Base-by-base conservation (phyloP, 1,140 invertebrate species). In the Magallana ariakensis region DNA sequence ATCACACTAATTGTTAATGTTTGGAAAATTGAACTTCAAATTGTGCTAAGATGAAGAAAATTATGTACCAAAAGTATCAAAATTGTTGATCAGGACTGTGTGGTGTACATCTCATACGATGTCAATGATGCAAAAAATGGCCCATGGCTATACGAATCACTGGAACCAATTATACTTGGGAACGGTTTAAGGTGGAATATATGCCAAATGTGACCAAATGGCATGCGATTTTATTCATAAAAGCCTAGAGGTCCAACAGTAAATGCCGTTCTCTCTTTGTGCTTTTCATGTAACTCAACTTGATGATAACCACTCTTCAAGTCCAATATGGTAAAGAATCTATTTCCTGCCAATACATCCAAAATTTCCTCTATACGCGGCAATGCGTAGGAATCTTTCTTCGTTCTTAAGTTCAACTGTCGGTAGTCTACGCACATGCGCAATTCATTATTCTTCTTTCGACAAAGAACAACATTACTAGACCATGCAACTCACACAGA, bases 341-440 rank as follows among this genome's bases (percentile, higher is more conserved):
- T 93, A 10, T 89, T 91, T 5, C 93, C 94, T 0, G 88, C 22
- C 0, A 96, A 87, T 6, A 75, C 85, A 11, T 93, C 86, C 0
- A 96, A 82, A 9, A 90, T 89, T 13, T 95, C 95, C 33, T 33
- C 33, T 33, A 33, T 33, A 33, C 33, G 33, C 3, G 33, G 33
- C 3, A 33, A 33, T 33, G 33, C 3, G 33, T 33, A 33, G 33
- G 33, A 33, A 33, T 33, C 33, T 33, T 33, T 33, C 33, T 33
- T 33, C 3, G 33, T 33, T 33, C 33, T 33, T 3, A 33, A 33
- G 5, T 22, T 95, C 93, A 57, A 96, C 95, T 3, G 90, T 83
- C 0, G 95, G 95, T 6, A 96, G 84, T 91, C 96, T 95, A 90
- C 95, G 96, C 66, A 88, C 91, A 90, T 96, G 95, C 57, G 91